A percentile compares a stretch with the other conserved stretches of the same genome.
Evolutionary conservation across 2,888 invertebrate genomes (phyloP).

Genomic region (Hermaeophaga mercurialis): DNA sequence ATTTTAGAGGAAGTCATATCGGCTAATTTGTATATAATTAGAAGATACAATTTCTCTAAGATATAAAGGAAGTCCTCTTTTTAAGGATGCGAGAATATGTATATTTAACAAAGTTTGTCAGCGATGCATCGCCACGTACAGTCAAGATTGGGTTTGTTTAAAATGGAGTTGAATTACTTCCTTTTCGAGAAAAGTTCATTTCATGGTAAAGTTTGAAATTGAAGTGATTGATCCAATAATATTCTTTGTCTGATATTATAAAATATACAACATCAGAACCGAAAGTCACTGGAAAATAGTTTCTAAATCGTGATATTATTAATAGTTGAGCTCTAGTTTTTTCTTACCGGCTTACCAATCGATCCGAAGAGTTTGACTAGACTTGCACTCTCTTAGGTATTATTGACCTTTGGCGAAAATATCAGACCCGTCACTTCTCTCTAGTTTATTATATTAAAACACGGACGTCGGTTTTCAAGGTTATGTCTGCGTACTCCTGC

Average conservation of each 20-base stretch:
- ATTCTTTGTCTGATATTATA: too few relatives aligned
- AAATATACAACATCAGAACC: too few relatives aligned
- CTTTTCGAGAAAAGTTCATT: too few relatives aligned
- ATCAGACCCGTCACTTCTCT: conserved; percentile 11
- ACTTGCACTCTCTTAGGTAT: conserved; percentile 1
- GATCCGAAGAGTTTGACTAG: conserved; percentile 3
- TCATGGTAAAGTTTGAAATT: too few relatives aligned
- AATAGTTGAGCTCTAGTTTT: not conserved
- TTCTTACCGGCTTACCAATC: not conserved
- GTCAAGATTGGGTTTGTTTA: too few relatives aligned
- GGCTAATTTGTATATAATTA: conserved; percentile 18
- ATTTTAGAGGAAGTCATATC: conserved; percentile 15
- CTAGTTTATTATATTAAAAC: conserved; percentile 13
- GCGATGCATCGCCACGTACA: conserved; percentile 4
- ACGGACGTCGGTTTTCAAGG: conserved; percentile 33
- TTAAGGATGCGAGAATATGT: not conserved
- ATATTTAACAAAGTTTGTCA: not conserved
- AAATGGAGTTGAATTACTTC: too few relatives aligned
- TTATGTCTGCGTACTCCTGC: conserved; percentile 29
- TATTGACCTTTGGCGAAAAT: conserved; percentile 12
- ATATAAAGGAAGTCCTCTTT: conserved; percentile 5
- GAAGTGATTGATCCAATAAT: too few relatives aligned
- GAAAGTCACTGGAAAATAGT: too few relatives aligned
- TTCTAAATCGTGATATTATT: conserved; percentile 4
- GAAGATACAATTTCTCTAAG: conserved; percentile 5